Conservation (phyloP, 2,888 invertebrate species). For the Parnassius glacialis region DNA sequence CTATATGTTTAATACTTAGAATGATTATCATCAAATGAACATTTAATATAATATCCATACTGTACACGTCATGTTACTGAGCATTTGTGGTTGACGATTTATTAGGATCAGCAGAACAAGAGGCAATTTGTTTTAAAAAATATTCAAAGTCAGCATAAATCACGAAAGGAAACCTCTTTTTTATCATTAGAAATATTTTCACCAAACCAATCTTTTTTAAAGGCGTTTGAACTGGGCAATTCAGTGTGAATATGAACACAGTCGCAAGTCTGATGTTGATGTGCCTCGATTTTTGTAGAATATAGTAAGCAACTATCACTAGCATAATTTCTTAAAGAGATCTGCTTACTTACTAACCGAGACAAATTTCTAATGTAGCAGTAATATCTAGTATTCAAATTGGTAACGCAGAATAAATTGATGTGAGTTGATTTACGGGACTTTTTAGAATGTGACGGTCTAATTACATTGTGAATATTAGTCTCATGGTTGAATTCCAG, state of each 20-base stretch:
- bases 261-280: conserved; percentile 27
- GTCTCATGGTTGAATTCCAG: conserved; percentile 33
- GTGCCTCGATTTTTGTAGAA: conserved; percentile 23
- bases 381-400: conserved; percentile 31
- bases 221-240: conserved; percentile 27
- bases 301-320: conserved; percentile 30
- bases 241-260: conserved; percentile 29
- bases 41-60: conserved; percentile 20
- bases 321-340: conserved; percentile 21
- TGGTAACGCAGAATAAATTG: conserved; percentile 34
- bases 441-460: conserved; percentile 35
- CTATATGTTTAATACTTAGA: conserved; percentile 36
- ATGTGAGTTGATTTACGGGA: conserved; percentile 29
- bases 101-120: conserved; percentile 29
- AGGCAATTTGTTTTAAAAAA: conserved; percentile 9
- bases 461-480: conserved; percentile 29
- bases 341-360: conserved; percentile 32
- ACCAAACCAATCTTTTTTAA: conserved; percentile 30
- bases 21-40: conserved; percentile 18
- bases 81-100: conserved; percentile 34
- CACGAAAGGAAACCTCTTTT: conserved; percentile 29
- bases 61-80: conserved; percentile 18
- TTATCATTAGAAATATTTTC: conserved; percentile 22
- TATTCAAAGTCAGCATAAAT: conserved; percentile 24
- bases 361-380: conserved; percentile 37